Conservation (phyloP, 2,888 invertebrate genomes). For the Tipula unca region DNA sequence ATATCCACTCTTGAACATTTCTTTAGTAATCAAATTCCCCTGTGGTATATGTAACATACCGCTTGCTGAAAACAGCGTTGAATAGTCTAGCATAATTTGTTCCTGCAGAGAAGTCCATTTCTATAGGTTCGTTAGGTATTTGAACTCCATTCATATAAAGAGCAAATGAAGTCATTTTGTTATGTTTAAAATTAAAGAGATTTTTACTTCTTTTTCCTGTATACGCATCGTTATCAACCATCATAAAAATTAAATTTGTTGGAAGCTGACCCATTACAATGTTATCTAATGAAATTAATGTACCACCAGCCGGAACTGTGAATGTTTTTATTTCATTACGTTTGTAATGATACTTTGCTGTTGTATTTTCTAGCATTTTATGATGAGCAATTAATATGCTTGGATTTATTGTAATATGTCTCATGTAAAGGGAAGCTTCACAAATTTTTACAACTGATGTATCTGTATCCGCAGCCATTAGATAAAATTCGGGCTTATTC, state of each 20-base stretch:
- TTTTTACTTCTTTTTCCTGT: no score
- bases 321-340: not conserved
- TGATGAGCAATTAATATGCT: not conserved
- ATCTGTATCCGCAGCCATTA: slow-evolving; percentile 1
- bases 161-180: no score
- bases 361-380: no score
- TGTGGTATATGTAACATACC: not conserved
- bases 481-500: slow-evolving; percentile 17
- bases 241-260: no score
- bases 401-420: slow-evolving; percentile 15
- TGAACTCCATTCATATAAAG: no score
- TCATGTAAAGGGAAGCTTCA: slow-evolving; percentile 18
- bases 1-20: not conserved
- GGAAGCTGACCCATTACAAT: no score
- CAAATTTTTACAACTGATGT: not conserved
- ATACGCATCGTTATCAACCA: no score
- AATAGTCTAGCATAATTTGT: not conserved
- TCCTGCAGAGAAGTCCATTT: not conserved
- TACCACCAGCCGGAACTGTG: not conserved
- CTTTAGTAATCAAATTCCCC: not conserved
- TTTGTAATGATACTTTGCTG: no score
- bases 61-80: not conserved
- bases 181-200: no score
- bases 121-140: no score
- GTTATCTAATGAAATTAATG: not conserved